phyloP scores from a whole-genome alignment of 2,113 vertebrate genomes.

The Ardeotis arabs region DNA sequence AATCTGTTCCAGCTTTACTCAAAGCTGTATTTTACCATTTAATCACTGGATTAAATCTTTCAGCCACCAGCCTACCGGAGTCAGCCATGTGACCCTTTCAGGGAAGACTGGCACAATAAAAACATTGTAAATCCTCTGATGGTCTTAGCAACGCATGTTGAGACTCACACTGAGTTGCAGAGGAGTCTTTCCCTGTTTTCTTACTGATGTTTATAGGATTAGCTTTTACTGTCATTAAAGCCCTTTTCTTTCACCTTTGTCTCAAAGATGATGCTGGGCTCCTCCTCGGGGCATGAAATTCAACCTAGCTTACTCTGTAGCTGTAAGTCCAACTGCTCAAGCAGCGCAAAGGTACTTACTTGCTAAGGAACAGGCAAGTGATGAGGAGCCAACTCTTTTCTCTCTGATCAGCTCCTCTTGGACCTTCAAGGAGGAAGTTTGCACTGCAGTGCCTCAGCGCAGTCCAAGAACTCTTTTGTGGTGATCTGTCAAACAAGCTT shows the following conservation, averaged over 20 bases:
- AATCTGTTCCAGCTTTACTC: background rate
- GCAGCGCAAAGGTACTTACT: background rate
- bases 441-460: background rate
- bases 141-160: background rate
- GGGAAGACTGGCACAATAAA: background rate
- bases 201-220: background rate
- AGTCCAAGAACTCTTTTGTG: background rate
- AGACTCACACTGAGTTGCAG: background rate
- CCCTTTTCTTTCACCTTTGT: background rate
- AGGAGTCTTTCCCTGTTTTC: background rate
- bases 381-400: background rate
- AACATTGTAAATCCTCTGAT: background rate
- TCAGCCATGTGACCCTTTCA: background rate
- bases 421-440: background rate
- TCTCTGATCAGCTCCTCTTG: background rate
- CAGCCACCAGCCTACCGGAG: background rate
- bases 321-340: background rate
- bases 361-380: background rate
- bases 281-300: background rate
- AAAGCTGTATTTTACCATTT: background rate
- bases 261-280: background rate
- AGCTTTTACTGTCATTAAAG: background rate
- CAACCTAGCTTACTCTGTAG: background rate
- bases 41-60: background rate
- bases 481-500: background rate